Percentiles rank a stretch among this genome's conserved stretches.
phyloP scores from a whole-genome alignment of 2,113 vertebrate genomes.

The Phodopus roborovskii region DNA sequence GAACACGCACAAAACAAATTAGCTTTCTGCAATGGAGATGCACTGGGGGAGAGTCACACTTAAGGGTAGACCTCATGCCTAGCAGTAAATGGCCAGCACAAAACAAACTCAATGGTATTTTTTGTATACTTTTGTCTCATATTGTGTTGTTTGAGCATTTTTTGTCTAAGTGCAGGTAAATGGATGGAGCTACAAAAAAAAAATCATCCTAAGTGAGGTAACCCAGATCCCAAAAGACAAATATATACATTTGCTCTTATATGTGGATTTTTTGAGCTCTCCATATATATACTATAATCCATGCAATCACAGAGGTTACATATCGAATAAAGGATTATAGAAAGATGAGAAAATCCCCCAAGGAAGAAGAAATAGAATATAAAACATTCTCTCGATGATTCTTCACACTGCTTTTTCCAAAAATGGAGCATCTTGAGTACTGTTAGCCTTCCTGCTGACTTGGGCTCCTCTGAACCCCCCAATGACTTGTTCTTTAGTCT shows the following conservation, averaged over 20 bases:
- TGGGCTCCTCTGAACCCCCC: neutral
- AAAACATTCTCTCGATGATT: neutral
- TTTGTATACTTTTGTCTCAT: neutral
- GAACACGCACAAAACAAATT: neutral
- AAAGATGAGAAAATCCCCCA: neutral
- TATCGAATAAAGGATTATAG: neutral
- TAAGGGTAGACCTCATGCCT: neutral
- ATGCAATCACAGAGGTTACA: neutral
- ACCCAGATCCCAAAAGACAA: neutral
- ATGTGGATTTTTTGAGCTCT: neutral
- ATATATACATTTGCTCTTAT: neutral
- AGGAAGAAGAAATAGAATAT: neutral
- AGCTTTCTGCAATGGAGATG: neutral
- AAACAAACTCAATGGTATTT: neutral
- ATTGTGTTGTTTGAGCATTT: neutral
- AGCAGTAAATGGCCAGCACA: neutral
- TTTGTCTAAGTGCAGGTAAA: neutral
- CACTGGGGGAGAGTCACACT: neutral
- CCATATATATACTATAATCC: neutral
- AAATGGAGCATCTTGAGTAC: rapidly evolving
- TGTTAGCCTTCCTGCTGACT: neutral
- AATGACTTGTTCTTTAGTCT: neutral
- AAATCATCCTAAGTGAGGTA: neutral
- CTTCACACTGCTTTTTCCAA: no score
- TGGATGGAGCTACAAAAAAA: neutral